Percentiles rank a stretch among this genome's conserved stretches.
These are phyloP conservation scores for Sus cebifrons DNA, from an alignment of 2,797 vertebrate species.

Conservation along the genomic window DNA sequence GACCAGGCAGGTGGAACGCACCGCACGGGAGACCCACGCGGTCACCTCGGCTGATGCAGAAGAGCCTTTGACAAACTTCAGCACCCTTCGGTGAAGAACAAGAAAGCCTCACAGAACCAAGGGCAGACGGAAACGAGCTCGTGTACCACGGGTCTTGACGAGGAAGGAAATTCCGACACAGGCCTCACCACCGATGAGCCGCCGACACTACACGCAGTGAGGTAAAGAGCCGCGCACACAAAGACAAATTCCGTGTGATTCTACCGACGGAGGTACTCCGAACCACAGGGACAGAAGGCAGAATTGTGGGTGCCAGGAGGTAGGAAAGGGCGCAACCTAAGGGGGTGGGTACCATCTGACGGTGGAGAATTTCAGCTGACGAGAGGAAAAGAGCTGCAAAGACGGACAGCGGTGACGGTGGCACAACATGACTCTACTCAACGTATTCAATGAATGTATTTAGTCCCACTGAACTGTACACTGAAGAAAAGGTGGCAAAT, in stretches of 20 bases:
- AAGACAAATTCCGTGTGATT: background rate
- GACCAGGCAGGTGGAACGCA: background rate
- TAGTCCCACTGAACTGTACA: background rate
- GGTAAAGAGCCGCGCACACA: background rate
- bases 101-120: background rate
- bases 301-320: background rate
- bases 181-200: background rate
- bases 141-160: background rate
- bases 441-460: too few species aligned
- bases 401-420: background rate
- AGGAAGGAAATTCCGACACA: background rate
- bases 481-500: background rate
- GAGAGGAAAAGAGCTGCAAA: background rate
- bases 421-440: too few species aligned
- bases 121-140: background rate
- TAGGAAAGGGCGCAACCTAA: background rate
- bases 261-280: background rate
- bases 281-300: background rate
- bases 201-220: background rate
- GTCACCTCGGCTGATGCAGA: background rate
- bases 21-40: too few species aligned
- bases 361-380: background rate
- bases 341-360: background rate
- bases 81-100: background rate
- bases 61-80: slow-evolving; percentile 28